Base-by-base conservation (phyloP, 2,113 vertebrate species). In the Osmerus eperlanus region DNA sequence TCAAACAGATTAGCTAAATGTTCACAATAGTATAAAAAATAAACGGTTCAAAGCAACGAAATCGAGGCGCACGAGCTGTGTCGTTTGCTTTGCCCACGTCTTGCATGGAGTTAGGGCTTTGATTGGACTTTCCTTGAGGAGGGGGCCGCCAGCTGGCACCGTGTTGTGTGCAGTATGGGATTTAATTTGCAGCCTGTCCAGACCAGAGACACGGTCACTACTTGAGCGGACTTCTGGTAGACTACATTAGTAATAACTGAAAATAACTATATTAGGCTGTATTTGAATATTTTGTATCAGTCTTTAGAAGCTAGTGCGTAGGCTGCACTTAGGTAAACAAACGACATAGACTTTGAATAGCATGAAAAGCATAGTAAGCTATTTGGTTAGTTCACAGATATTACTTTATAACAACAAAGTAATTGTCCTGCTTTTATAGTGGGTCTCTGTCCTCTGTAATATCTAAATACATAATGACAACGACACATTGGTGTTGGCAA, bases 131-230 rank as follows among this genome's bases (percentile, higher is more conserved):
- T 69, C 70, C 65, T 66, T 69, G 65, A 78, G 70, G 0, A 75
- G 36, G 58, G 71, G 67, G 36, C 13, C n/a, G 84, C 81, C 89
- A 90, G 84, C 86, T 89, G 89, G 87, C 78, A 51, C 71, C 75
- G 15, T 72, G 70, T 61, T 79, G 29, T 28, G 36, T 56, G 21
- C 61, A 73, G 67, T 36, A 9, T 14, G 14, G 41, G n/a, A 28
- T 16, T 32, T 62, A 14, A 32, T n/a, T 64, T n/a, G 29, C 41
- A 47, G 41, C 41, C 41, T 47, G 41, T 47, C 9, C 41, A 11
- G 41, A 47, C 41, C 41, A 11, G 41, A 47, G 41, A 47, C 41
- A 47, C 41, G 9, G 41, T 47, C 41, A 9, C 41, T 47, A 11
- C 9, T 47, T 47, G 41, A 47, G 41, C 8, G 41, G 9, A 47